These are phyloP conservation scores for Limnephilus rhombicus DNA, from an alignment of 2,888 invertebrate species.

Conservation along the genomic window DNA sequence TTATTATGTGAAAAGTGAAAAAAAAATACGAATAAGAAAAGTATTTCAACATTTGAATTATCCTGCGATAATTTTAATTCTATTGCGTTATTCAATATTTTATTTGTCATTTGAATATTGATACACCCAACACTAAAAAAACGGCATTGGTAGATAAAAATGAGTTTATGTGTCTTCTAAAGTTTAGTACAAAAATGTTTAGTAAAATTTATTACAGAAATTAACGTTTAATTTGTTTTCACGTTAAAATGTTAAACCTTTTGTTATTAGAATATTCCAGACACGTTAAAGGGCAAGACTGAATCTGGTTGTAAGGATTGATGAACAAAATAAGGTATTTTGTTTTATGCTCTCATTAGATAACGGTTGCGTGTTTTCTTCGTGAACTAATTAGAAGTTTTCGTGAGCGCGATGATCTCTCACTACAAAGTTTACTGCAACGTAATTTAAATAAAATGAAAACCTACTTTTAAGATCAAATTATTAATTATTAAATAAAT, in stretches of 20 bases:
- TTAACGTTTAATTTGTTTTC: background rate
- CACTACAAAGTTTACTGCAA: background rate
- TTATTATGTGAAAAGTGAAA: too few relatives aligned
- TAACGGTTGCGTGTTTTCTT: conserved; percentile 20
- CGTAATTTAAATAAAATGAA: background rate
- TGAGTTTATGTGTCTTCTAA: too few relatives aligned
- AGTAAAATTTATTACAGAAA: too few relatives aligned
- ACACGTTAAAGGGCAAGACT: background rate
- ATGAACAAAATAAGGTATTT: background rate
- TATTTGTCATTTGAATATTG: too few relatives aligned
- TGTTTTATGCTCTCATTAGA: background rate
- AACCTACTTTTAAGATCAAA: background rate
- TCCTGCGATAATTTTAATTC: too few relatives aligned
- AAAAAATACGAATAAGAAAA: too few relatives aligned
- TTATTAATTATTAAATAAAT: too few relatives aligned
- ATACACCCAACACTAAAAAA: too few relatives aligned
- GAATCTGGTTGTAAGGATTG: background rate
- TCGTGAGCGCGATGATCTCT: background rate
- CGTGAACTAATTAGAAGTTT: conserved; percentile 3
- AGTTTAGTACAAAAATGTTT: too few relatives aligned
- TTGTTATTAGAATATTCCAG: background rate
- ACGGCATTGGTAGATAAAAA: too few relatives aligned
- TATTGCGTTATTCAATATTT: too few relatives aligned
- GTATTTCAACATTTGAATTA: too few relatives aligned
- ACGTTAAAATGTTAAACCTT: background rate